Base-by-base conservation (phyloP, 2,797 vertebrate species). In the Eulemur mongoz region DNA sequence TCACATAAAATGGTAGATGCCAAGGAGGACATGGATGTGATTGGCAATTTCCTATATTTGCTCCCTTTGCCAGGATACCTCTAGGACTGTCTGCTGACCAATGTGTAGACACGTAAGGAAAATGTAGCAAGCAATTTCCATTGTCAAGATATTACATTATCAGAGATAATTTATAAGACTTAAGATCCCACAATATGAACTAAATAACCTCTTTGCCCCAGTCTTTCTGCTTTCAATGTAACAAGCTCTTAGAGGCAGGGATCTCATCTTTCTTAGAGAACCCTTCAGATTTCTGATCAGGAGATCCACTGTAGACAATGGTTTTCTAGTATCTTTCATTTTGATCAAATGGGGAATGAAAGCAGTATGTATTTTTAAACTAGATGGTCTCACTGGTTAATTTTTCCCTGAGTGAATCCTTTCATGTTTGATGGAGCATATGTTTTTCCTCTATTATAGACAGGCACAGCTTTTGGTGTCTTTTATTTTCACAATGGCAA, bases 401-500 rank as follows among this genome's bases (percentile, higher is more conserved):
- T 40, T 78, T 96, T 89, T n/a, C 65, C 43, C 25, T 45, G 59
- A 91, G 65, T 73, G 22, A 69, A 63, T 83, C n/a, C 43, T 79
- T 86, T 63, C 25, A 7, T 91, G 54, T 87, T 59, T 80, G 59
- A 72, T 27, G 15, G 17, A 89, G 70, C n/a, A 50, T 27, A 48
- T 80, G 59, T 30, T 91, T 95, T 65, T 59, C 13, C 84, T 88
- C 10, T n/a, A 61, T 48, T 75, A 12, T 43, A 79, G 50, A 83
- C 63, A 67, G 12, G 52, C 30, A 25, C 59, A 79, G 52, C 61
- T 96, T 95, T 72, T 59, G 5, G 85, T 94, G 59, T n/a, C 35
- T 97, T 90, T 94, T 83, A 75, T 92, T 82, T 95, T 93, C 54
- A 91, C 59, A 79, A 32, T 96, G 73, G 54, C 61, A 92, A 95